Evolutionary conservation across 2,113 vertebrate genomes (phyloP), one percentile per base, ranked within the genome.

Genomic region (Thamnophis sirtalis): DNA sequence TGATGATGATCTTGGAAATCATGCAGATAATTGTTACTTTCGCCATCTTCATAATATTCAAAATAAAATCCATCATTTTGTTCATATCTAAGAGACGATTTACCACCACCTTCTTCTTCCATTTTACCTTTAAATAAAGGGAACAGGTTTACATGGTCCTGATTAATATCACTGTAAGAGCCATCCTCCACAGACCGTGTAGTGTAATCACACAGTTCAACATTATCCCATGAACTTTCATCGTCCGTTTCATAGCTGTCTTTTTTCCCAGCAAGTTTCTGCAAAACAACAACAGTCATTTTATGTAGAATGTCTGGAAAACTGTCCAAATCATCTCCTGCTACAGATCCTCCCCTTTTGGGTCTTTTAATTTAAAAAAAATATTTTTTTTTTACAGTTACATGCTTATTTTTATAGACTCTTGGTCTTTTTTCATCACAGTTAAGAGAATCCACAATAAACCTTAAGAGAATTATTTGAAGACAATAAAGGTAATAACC

Each of bases 271-370:
- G 97, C 96, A 94, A 97, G 97, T 97, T 98, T 98, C 91, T 98
- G 97, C 95, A 98, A 98, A 97, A 98, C 96, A 96, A 98, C 97
- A 96, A 98, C 97, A 95, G 98, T 98, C 97, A 98, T 97, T 96
- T 97, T 98, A 97, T 98, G 98, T 94, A 98, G 97, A 96, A 98
- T 98, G 97, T 98, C 98, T 95, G 98, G 98, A 97, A 97, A 98
- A 92, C 98, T 96, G 97, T 98, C 97, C 97, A 98, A 97, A 97
- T 96, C 95, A 97, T 96, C 98, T 98, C 97, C 97, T 95, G 91
- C 95, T 94, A 96, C 96, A 96, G 96, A 97, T 95, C 96, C 95
- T 96, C 97, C 97, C 94, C 97, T 97, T 95, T 97, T 97, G 93
- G 97, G 96, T 95, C 96, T 96, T 96, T 94, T 98, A 93, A 96